These are phyloP conservation scores for Heterohyrax brucei DNA, from an alignment of 2,797 vertebrate species.

Conservation along the genomic window DNA sequence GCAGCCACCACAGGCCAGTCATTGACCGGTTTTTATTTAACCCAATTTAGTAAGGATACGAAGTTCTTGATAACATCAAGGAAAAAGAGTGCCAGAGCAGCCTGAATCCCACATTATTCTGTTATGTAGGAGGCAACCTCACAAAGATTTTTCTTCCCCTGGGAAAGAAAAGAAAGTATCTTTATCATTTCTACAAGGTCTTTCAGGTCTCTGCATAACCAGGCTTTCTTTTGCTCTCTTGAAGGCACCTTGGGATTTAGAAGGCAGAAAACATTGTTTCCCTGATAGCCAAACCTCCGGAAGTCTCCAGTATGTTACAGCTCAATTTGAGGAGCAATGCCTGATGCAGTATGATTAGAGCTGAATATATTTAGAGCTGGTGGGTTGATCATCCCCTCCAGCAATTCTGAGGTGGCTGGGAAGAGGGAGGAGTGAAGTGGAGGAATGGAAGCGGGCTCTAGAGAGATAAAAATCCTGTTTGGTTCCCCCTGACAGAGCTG, in stretches of 20 bases:
- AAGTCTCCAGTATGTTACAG: constrained; percentile 77
- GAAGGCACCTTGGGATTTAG: constrained; percentile 83
- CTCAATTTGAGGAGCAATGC: constrained; percentile 81
- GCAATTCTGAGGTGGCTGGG: constrained; percentile 34
- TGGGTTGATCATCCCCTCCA: constrained; percentile 51
- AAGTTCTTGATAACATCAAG: background rate
- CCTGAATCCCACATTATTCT: background rate
- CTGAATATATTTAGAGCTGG: constrained; percentile 77
- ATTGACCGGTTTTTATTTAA: constrained; percentile 82
- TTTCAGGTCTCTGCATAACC: constrained; percentile 58
- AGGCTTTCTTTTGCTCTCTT: constrained; percentile 79
- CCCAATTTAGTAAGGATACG: background rate
- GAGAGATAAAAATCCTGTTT: constrained; percentile 47
- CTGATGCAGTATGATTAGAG: constrained; percentile 75
- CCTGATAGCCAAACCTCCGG: constrained; percentile 82
- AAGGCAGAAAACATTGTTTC: constrained; percentile 84
- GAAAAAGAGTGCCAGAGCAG: constrained; percentile 12
- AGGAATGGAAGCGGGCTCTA: background rate
- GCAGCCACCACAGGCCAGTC: constrained; percentile 70
- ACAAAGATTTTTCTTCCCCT: background rate
- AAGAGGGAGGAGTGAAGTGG: background rate
- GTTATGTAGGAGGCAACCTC: constrained; percentile 52
- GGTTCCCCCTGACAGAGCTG: constrained; percentile 69
- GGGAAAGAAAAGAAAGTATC: background rate
- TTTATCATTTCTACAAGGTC: constrained; percentile 68